A percentile compares a stretch with the other conserved stretches of the same genome.
Evolutionary conservation across 2,888 invertebrate genomes (phyloP).

Genomic region (Carpatolechia fugitivella): DNA sequence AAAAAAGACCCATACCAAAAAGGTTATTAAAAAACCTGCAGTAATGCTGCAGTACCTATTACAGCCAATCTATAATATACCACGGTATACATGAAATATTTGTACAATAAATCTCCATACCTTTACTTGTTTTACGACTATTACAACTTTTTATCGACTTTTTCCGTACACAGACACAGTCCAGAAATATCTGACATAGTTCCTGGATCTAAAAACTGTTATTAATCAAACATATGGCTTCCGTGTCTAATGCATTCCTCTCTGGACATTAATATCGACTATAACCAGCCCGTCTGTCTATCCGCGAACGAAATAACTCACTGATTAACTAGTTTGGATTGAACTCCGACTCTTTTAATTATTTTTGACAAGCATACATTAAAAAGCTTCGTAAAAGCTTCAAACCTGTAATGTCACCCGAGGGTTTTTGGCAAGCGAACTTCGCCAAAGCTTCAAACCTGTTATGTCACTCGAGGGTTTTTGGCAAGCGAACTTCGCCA

Average conservation of each 20-base stretch:
- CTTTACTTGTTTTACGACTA: not conserved
- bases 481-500: too few species aligned
- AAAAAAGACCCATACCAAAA: too few species aligned
- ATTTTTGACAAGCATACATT: too few species aligned
- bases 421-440: too few species aligned
- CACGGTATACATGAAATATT: too few species aligned
- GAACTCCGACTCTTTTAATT: not conserved
- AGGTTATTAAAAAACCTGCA: too few species aligned
- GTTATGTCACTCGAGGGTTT: too few species aligned
- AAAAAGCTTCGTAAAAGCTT: too few species aligned
- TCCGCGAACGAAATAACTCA: not conserved
- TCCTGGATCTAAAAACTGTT: not conserved
- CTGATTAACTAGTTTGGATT: not conserved
- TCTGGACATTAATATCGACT: slow-evolving; percentile 18
- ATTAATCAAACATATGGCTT: slow-evolving; percentile 9
- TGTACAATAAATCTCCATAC: not conserved
- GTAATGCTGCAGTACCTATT: too few species aligned
- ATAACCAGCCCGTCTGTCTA: slow-evolving; percentile 18
- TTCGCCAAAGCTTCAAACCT: too few species aligned
- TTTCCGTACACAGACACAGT: not conserved
- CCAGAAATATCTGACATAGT: not conserved
- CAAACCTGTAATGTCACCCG: too few species aligned
- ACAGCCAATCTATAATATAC: too few species aligned
- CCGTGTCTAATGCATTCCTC: slow-evolving; percentile 11
- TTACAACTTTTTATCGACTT: not conserved